Base-by-base conservation (phyloP, 1,140 invertebrate species). In the Calliphora vicina region DNA sequence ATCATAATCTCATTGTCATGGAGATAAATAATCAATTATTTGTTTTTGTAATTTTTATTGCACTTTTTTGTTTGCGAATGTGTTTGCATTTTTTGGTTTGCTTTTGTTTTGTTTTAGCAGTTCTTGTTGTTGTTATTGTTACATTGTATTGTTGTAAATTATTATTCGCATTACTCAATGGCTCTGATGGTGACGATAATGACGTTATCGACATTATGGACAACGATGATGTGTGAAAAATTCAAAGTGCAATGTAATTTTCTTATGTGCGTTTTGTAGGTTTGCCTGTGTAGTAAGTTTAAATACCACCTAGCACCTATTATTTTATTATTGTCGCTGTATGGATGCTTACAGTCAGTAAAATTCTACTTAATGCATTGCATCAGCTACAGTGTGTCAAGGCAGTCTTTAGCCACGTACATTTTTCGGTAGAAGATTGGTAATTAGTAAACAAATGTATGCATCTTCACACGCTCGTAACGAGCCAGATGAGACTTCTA, bases 21-120 rank as follows among this genome's bases (percentile, higher is more conserved):
- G 74, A 78, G 74, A 78, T 78, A 78, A 78, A 78, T 78, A 78
- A 78, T 78, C 42, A 78, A 43, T 78, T 78, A 78, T 78, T 74
- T 35, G 27, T 27, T 74, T 74, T 74, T 74, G 72, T 29, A 67
- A 67, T 67, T 23, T 23, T 67, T 67, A 67, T 67, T 67, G 61
- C 61, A 67, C n/a, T 67, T 9, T 67, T 67, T 67, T n/a, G 15
- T 17, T 57, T 6, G 50, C 5, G 50, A n/a, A n/a, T 57, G 15
- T 57, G 50, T 57, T 13, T 57, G 50, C n/a, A 17, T 57, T 15
- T 17, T n/a, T 6, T n/a, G 50, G 15, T 17, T 57, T 57, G 15
- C n/a, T n/a, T n/a, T 57, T 57, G 0, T 57, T 57, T 57, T 17
- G 1, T 17, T 25, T 67, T 67, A n/a, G 5, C 12, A 17, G 13